A percentile compares a stretch with the other conserved stretches of the same genome.
Evolutionary conservation across 2,888 invertebrate genomes (phyloP).

Genomic region (Lasioglossum malachurum): DNA sequence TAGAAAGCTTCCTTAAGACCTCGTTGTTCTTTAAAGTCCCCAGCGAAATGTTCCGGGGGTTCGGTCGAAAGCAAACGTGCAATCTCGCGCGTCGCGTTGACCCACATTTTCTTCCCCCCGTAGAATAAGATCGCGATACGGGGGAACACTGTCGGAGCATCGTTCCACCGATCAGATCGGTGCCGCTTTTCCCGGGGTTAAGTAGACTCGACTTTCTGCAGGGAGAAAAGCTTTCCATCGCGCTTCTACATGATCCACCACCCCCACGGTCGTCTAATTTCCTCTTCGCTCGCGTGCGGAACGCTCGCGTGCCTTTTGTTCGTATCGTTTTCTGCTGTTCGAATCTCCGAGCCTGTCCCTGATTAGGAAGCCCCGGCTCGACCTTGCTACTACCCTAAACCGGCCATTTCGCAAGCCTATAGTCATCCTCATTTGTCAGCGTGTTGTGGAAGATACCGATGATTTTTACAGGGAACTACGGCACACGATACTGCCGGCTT

Average conservation of each 20-base stretch:
- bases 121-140: slow-evolving; percentile 16
- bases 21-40: background rate
- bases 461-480: background rate
- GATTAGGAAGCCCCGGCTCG: slow-evolving; percentile 28
- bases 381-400: slow-evolving; percentile 38
- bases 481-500: background rate
- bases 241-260: slow-evolving; percentile 39
- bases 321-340: slow-evolving; percentile 15
- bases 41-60: background rate
- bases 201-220: background rate
- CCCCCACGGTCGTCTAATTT: slow-evolving; percentile 46
- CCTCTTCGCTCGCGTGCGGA: slow-evolving; percentile 45
- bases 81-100: slow-evolving; percentile 4
- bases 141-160: slow-evolving; percentile 14
- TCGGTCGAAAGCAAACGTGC: background rate
- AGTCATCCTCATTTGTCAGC: slow-evolving; percentile 4
- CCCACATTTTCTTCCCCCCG: slow-evolving; percentile 14
- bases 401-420: background rate
- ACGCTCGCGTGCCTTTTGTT: slow-evolving; percentile 34
- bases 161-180: slow-evolving; percentile 30
- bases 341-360: slow-evolving; percentile 32
- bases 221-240: slow-evolving; percentile 37
- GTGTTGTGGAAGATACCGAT: background rate
- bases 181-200: background rate
- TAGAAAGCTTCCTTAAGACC: background rate